Base-by-base conservation (phyloP, 2,113 vertebrate genomes). In the Elephantulus edwardii region DNA sequence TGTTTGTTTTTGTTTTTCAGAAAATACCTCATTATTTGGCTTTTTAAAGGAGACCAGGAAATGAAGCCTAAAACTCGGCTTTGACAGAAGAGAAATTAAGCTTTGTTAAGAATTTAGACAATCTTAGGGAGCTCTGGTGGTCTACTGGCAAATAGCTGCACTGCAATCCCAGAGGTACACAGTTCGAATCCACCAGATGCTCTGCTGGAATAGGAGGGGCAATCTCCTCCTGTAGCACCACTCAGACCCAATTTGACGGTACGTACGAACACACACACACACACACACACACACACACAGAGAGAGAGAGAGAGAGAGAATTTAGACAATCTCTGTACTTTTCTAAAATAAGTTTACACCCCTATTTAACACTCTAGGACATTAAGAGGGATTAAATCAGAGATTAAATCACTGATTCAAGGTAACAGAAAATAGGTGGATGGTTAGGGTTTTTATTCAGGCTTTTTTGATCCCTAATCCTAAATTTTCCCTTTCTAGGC, bases 321-420 rank as follows among this genome's bases (percentile, higher is more conserved):
- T n/a, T n/a, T 42, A 2, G 30, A 1, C 72, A 33, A 38, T 5
- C 19, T n/a, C 24, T 3, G n/a, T 3, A 38, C 6, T 14, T 4
- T 56, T 60, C 40, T 0, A 7, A 16, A 24, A 24, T 33, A 40
- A 7, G 6, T 40, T 42, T 50, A 30, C 24, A 2, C 48, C 30
- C 44, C 1, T 79, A 2, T 1, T 66, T 46, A 60, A 58, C 9
- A 42, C 44, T 70, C 12, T 56, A 66, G 13, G 40, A 42, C 75
- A 44, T 10, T 19, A 16, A 42, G 60, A 19, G n/a, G n/a, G n/a
- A n/a, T n/a, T n/a, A n/a, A n/a, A 48, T 71, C 58, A 42, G 14
- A 62, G 46, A 81, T 44, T 86, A 42, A 56, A 46, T 26, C 50
- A n/a, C 26, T 8, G 71, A 30, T 44, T 38, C 17, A 30, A 17